Evolutionary conservation across 2,888 invertebrate species (phyloP), one percentile per base, ranked within the genome.

Genomic region (Cantharis lateralis): DNA sequence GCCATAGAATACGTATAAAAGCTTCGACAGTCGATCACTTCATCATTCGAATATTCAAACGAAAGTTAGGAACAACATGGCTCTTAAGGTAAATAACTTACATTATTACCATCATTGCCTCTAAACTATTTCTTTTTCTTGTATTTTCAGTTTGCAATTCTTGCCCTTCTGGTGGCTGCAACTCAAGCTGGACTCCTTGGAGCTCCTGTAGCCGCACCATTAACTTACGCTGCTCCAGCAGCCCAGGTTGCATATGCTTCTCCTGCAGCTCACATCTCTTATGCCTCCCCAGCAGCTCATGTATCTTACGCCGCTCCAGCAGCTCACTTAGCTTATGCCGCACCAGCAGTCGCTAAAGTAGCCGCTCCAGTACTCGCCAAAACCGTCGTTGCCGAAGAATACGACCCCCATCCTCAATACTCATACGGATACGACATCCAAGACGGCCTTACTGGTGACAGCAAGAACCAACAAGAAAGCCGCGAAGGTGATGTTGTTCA

Each of bases 381-480:
- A 68, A 87, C 87, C 79, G 87, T 87, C 26, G 85, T 86, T 10
- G 86, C 85, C 75, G 87, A 88, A n/a, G 83, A 86, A 3, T 88
- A 87, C 83, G 90, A 90, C 84, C 89, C 90, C 62, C 89, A 91
- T 85, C 88, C 91, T 0, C 91, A 91, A 80, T 91, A 91, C 88
- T 89, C 88, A 83, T 91, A 89, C 86, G 89, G 90, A 1, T 91
- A 91, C 86, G 90, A 90, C 80, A 90, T 91, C 15, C 90, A 91
- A 81, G 91, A 91, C 80, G 87, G 88, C 78, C 83, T 89, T 64
- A 91, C 91, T 77, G 91, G 91, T 62, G 91, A 91, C 84, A 87
- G 88, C 76, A 90, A 91, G 87, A 88, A 88, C 82, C 90, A 91
- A 85, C 87, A 87, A 78, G 90, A 91, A 86, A 85, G 85, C 68